phyloP scores from a whole-genome alignment of 2,888 invertebrate genomes.

The Cephalotes varians region DNA sequence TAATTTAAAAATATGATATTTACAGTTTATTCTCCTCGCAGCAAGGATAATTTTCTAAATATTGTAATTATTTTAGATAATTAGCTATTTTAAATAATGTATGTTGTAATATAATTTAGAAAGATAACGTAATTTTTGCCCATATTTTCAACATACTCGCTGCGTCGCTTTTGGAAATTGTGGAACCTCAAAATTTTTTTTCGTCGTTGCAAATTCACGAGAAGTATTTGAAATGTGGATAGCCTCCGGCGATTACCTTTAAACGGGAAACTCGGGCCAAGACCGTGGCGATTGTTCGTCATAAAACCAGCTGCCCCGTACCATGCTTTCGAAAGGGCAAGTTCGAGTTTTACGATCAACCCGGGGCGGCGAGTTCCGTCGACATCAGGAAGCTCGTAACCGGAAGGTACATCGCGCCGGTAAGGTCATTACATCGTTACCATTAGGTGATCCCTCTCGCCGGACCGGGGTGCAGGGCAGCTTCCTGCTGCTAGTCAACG shows the following conservation, averaged over 20 bases:
- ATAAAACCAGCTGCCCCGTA: slow-evolving; percentile 55
- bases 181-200: not conserved
- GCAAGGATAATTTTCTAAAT: not conserved
- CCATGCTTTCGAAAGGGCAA: slow-evolving; percentile 28
- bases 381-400: slow-evolving; percentile 70
- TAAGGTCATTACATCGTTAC: slow-evolving; percentile 73
- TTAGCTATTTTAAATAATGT: too few species aligned
- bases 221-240: too few species aligned
- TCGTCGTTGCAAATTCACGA: not conserved
- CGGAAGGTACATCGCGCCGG: slow-evolving; percentile 64
- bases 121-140: not conserved
- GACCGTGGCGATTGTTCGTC: slow-evolving; percentile 50
- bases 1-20: not conserved
- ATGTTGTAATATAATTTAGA: too few species aligned
- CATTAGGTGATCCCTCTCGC: slow-evolving; percentile 64
- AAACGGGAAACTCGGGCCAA: slow-evolving; percentile 31
- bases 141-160: not conserved
- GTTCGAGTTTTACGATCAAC: slow-evolving; percentile 69
- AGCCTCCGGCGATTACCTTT: slow-evolving; percentile 15
- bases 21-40: not conserved
- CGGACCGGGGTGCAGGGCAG: slow-evolving; percentile 39
- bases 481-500: slow-evolving; percentile 72
- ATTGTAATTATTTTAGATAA: not conserved
- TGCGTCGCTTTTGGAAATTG: not conserved
- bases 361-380: slow-evolving; percentile 26